Evolutionary conservation across 64 coral and sea anemone genomes (phyloP).

Genomic region (Trachythela sp.): DNA sequence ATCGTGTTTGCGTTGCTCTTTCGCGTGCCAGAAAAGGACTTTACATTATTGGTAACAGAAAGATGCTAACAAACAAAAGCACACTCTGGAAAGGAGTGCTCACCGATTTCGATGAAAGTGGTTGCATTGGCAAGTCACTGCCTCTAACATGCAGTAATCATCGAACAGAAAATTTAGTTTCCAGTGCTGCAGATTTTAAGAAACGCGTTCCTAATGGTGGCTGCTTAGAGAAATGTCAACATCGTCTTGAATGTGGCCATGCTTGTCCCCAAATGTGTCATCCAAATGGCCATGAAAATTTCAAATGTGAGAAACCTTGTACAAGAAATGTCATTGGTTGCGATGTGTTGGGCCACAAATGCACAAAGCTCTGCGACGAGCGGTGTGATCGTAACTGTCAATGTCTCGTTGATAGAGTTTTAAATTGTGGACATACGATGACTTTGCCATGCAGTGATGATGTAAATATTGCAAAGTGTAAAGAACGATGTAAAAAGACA

Average conservation of each 20-base stretch:
- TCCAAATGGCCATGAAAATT: conserved; percentile 48
- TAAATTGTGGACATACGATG: conserved; percentile 55
- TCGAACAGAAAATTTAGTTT: conserved; percentile 17
- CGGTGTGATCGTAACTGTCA: conserved; percentile 31
- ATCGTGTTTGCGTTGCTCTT: conserved; percentile 16
- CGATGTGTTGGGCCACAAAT: conserved; percentile 23
- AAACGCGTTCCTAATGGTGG: conserved; percentile 58
- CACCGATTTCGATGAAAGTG: background rate
- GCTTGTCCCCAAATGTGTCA: conserved; percentile 58
- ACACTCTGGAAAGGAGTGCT: background rate
- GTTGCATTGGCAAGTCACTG: background rate
- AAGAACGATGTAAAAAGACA: conserved; percentile 28
- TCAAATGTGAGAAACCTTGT: conserved; percentile 59
- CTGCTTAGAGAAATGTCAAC: conserved; percentile 45
- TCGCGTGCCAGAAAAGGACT: background rate
- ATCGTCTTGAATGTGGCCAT: conserved; percentile 71
- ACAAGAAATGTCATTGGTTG: conserved; percentile 39
- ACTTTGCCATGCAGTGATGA: conserved; percentile 31
- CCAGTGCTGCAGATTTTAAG: conserved; percentile 52
- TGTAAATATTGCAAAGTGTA: background rate
- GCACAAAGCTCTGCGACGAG: conserved; percentile 38
- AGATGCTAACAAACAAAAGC: background rate
- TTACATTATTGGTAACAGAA: background rate
- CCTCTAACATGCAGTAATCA: conserved; percentile 1
- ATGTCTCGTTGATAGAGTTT: conserved; percentile 24